A percentile compares a stretch with the other conserved stretches of the same genome.
These are phyloP conservation scores for Bactericera cockerelli DNA, from an alignment of 1,140 invertebrate species.

Conservation along the genomic window DNA sequence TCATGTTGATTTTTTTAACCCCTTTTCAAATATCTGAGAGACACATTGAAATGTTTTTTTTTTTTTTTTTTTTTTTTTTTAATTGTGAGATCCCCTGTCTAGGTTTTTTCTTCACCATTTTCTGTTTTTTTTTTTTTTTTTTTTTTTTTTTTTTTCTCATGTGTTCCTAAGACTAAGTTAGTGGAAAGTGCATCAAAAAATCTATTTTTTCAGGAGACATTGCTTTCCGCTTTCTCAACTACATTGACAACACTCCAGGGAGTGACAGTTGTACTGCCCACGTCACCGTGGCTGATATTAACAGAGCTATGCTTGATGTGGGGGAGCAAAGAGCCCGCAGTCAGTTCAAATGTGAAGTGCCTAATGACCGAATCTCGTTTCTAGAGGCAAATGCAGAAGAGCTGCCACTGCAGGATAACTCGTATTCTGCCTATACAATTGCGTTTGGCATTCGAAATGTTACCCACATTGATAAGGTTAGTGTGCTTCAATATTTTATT, in stretches of 20 bases:
- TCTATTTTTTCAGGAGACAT: slow-evolving; percentile 53
- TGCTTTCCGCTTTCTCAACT: slow-evolving; percentile 69
- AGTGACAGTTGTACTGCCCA: slow-evolving; percentile 32
- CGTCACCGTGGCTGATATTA: slow-evolving; percentile 90
- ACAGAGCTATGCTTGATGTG: slow-evolving; percentile 86
- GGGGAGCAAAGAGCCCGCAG: slow-evolving; percentile 57
- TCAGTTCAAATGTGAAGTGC: slow-evolving; percentile 28
- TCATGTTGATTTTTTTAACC: no score
- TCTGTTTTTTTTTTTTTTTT: no score
- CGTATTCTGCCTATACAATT: slow-evolving; percentile 89
- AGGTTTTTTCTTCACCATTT: no score
- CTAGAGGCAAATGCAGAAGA: slow-evolving; percentile 79
- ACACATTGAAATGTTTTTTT: no score
- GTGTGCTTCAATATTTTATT: neutral
- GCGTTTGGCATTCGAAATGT: slow-evolving; percentile 96
- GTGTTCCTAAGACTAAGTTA: no score
- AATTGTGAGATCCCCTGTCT: no score
- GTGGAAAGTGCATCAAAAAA: no score
- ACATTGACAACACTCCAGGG: slow-evolving; percentile 37
- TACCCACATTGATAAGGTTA: slow-evolving; percentile 79
- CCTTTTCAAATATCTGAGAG: no score
- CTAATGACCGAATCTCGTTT: slow-evolving; percentile 49
- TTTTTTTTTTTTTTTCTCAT: no score
- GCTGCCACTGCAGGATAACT: slow-evolving; percentile 59
- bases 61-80: no score